Evolutionary conservation across 2,797 vertebrate species (phyloP), one percentile per base, ranked within the genome.

Genomic region (Vultur gryphus): DNA sequence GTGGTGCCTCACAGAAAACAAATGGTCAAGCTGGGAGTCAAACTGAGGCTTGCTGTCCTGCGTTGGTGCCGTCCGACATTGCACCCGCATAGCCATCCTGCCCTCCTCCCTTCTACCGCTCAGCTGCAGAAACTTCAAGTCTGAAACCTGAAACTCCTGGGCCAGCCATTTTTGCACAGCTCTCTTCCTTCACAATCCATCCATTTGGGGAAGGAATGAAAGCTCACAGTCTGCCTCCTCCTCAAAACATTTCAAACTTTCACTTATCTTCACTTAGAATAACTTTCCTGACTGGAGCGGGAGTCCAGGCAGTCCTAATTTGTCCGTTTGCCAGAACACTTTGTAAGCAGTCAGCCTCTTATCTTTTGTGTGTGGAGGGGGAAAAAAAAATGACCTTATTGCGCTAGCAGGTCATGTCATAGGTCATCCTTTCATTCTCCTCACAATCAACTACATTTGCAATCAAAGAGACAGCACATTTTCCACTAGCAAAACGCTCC

Each of bases 301-400:
- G 84, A 84, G 93, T 93, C 91, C 88, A 61, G 86, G 90, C 95
- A 71, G 86, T 86, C 93, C 97, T 97, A 97, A 98, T 98, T 97
- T 98, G 97, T 97, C 96, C 92, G 73, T 97, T 95, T 97, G 95
- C 95, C 96, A 96, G 95, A 97, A 94, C 96, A 97, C 97, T 98
- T 98, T 97, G 97, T 97, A 97, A 97, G 96, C 95, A 97, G 96
- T 96, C 96, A 95, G 93, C 87, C 87, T 95, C 96, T 97, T 98
- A 97, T 97, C 97, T 98, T 97, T 97, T 94, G 89, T 95, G 94
- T 83, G 87, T 84, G 85, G 77, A 89, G 33, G 26, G 37, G 13
- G 23, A 9, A 10, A 37, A 59, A 57, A 69, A 95, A 96, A 94
- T 93, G 95, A 97, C 95, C 95, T 96, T 94, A 90, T 75, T 95